These are phyloP conservation scores for Alouatta palliata DNA, from an alignment of 2,113 vertebrate species.

Conservation along the genomic window DNA sequence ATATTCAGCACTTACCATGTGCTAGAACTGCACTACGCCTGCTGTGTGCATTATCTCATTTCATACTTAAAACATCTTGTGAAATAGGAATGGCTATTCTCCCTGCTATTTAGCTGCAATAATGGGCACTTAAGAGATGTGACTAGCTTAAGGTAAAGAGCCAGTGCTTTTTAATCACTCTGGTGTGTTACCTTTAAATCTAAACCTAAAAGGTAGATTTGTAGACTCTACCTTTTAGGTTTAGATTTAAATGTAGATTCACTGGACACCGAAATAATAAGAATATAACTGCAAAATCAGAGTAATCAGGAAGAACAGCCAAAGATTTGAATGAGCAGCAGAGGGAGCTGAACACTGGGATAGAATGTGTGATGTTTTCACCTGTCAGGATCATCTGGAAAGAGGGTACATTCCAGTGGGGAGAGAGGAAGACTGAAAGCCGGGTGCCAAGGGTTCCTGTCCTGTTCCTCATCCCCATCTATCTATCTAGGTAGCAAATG, in stretches of 20 bases:
- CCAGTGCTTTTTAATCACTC: background rate
- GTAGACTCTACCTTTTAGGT: too few relatives aligned
- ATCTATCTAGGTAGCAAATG: background rate
- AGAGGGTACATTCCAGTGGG: background rate
- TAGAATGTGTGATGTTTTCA: background rate
- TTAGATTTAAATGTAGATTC: background rate
- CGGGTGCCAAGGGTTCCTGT: background rate
- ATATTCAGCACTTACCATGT: background rate
- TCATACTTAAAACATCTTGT: background rate
- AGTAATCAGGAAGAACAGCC: background rate
- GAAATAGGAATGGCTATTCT: background rate
- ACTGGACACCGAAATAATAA: background rate
- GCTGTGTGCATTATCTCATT: background rate
- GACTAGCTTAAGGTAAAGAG: background rate
- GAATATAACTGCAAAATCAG: background rate
- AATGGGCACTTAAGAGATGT: background rate
- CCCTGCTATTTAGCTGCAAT: background rate
- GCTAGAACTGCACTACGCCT: background rate
- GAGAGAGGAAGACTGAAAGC: background rate
- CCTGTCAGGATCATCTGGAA: background rate
- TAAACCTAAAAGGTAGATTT: background rate
- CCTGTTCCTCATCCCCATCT: background rate
- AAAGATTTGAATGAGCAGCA: background rate
- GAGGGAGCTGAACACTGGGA: background rate
- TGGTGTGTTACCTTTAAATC: background rate